phyloP scores from a whole-genome alignment of 2,888 invertebrate species.

The Sinotaia quadrata region DNA sequence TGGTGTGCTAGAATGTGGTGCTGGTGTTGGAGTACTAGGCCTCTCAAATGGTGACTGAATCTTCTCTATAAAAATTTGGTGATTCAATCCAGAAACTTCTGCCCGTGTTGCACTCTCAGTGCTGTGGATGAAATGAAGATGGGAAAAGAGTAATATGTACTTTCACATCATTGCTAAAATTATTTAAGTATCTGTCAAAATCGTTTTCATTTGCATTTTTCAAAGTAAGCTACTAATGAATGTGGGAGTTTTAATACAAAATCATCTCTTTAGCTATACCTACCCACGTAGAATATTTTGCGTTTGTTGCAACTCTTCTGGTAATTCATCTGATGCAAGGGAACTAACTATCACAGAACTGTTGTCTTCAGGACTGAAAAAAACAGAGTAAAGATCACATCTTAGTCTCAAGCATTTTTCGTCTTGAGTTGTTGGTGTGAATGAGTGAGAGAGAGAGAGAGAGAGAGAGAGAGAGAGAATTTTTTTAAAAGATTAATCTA shows the following conservation, averaged over 20 bases:
- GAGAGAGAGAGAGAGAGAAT: too few relatives aligned
- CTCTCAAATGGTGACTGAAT: conserved; percentile 6
- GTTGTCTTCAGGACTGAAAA: conserved; percentile 54
- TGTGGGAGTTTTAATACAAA: too few relatives aligned
- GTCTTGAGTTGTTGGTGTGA: too few relatives aligned
- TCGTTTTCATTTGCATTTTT: too few relatives aligned
- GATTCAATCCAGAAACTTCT: conserved; percentile 29
- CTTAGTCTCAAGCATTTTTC: too few relatives aligned
- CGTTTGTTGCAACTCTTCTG: conserved; percentile 48
- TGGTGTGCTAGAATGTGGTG: conserved; percentile 11
- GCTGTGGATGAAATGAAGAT: not conserved
- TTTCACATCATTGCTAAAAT: too few relatives aligned
- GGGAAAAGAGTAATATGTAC: not conserved
- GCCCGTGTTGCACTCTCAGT: conserved; percentile 4
- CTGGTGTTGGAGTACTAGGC: conserved; percentile 17
- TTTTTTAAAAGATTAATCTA: too few relatives aligned
- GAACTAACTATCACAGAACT: conserved; percentile 62
- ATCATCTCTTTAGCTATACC: too few relatives aligned
- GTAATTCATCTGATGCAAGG: conserved; percentile 57
- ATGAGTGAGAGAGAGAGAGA: too few relatives aligned
- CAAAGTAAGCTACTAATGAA: too few relatives aligned
- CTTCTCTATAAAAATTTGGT: conserved; percentile 21
- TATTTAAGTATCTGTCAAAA: too few relatives aligned
- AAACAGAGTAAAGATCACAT: too few relatives aligned
- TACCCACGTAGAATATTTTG: conserved; percentile 39